Conservation (phyloP, 2,888 invertebrate genomes). For the Parnassius smintheus region DNA sequence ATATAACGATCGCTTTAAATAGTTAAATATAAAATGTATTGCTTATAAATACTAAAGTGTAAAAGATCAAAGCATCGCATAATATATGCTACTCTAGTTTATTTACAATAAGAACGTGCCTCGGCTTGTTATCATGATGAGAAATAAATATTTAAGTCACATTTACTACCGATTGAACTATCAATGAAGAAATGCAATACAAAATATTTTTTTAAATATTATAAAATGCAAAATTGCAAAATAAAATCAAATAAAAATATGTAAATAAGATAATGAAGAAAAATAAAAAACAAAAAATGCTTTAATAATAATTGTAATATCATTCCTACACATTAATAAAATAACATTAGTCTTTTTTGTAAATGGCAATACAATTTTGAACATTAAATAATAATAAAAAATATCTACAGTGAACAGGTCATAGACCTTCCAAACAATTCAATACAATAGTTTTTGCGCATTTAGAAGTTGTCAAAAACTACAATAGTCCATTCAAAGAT, state of each 20-base stretch:
- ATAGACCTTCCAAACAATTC: conserved; percentile 16
- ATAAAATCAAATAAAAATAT: background rate
- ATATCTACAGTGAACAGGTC: conserved; percentile 41
- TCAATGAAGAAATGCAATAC: too few species aligned
- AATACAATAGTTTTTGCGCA: conserved; percentile 17
- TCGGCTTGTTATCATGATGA: too few species aligned
- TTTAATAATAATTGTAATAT: conserved; percentile 52
- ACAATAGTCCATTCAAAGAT: conserved; percentile 5
- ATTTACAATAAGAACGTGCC: background rate
- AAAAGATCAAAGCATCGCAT: background rate
- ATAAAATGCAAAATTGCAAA: background rate
- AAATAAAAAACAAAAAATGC: conserved; percentile 39
- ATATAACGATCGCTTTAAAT: too few species aligned
- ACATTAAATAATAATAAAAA: conserved; percentile 62
- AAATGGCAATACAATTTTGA: conserved; percentile 78
- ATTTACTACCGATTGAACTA: too few species aligned
- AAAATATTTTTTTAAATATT: background rate
- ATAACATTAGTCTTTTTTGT: conserved; percentile 75
- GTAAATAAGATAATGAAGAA: conserved; percentile 32
- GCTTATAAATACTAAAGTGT: too few species aligned
- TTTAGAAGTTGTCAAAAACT: conserved; percentile 16
- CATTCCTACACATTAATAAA: conserved; percentile 54
- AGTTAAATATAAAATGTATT: too few species aligned
- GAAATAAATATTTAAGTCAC: too few species aligned
- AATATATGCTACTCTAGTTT: too few species aligned